These are phyloP conservation scores for Xenopus laevis DNA, from an alignment of 2,113 vertebrate genomes.

Conservation along the genomic window DNA sequence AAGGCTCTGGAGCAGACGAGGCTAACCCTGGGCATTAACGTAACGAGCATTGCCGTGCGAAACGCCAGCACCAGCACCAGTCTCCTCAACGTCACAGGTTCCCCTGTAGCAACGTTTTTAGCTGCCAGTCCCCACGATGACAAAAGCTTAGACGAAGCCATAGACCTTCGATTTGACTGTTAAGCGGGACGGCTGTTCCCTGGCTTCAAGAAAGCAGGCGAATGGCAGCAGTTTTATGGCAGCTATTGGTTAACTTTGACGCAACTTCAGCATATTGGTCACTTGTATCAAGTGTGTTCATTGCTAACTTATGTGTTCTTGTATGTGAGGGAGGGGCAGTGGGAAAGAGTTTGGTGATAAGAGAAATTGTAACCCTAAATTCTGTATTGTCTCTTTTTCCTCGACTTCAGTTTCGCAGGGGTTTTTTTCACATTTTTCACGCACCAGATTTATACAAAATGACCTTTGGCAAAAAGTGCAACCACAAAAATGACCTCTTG, in stretches of 20 bases:
- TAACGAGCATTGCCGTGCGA: constrained; percentile 94
- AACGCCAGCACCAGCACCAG: constrained; percentile 83
- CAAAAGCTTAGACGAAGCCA: constrained; percentile 89
- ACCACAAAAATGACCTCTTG: constrained; percentile 73
- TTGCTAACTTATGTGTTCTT: constrained; percentile 80
- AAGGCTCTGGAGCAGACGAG: constrained; percentile 97
- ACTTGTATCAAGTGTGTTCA: constrained; percentile 89
- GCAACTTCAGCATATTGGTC: constrained; percentile 84
- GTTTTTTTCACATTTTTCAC: constrained; percentile 60
- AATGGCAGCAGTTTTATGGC: constrained; percentile 85
- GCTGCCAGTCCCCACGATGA: constrained; percentile 87
- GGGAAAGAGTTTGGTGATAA: constrained; percentile 31
- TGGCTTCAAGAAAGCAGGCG: constrained; percentile 60
- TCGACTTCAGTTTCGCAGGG: constrained; percentile 11
- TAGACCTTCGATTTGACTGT: constrained; percentile 97
- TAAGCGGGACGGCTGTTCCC: constrained; percentile 62
- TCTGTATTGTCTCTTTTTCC: constrained; percentile 21
- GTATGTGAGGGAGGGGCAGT: constrained; percentile 11
- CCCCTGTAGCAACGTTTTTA: constrained; percentile 89
- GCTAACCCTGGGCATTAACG: constrained; percentile 96
- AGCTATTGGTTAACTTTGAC: constrained; percentile 87
- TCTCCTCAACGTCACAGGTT: constrained; percentile 85
- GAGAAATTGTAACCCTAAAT: constrained; percentile 26
- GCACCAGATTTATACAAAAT: constrained; percentile 85
- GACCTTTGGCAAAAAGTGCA: constrained; percentile 82